These are phyloP conservation scores for Lasiurus cinereus DNA, from an alignment of 2,113 vertebrate genomes.

Conservation along the genomic window DNA sequence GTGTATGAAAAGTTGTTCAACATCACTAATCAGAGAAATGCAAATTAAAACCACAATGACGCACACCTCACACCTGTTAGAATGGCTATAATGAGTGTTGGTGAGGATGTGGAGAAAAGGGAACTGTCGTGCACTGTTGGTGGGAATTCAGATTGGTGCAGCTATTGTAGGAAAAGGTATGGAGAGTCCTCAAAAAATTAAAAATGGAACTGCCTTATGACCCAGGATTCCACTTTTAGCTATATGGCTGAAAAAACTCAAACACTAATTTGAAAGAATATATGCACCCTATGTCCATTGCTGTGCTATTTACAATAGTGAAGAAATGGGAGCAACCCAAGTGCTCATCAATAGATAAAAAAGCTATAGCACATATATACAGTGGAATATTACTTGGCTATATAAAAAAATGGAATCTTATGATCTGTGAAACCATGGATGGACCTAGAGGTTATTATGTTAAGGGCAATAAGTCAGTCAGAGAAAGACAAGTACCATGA, in stretches of 20 bases:
- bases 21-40: not conserved
- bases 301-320: not conserved
- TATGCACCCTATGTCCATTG: not conserved
- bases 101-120: not conserved
- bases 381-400: not conserved
- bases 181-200: not conserved
- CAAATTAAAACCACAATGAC: not conserved
- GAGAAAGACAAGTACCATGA: not conserved
- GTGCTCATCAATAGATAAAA: not conserved
- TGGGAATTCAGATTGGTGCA: not conserved
- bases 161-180: not conserved
- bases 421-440: not conserved
- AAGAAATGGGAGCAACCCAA: not conserved
- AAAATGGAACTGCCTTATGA: not conserved
- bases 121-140: not conserved
- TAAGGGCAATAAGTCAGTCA: not conserved
- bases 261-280: not conserved
- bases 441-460: not conserved
- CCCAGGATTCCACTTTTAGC: not conserved
- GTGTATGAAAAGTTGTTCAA: not conserved
- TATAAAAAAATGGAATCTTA: not conserved
- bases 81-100: not conserved
- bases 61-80: not conserved
- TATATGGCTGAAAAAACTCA: not conserved
- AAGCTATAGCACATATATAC: not conserved